phyloP scores from a whole-genome alignment of 1,140 invertebrate species.

The Elymnias hypermnestra region DNA sequence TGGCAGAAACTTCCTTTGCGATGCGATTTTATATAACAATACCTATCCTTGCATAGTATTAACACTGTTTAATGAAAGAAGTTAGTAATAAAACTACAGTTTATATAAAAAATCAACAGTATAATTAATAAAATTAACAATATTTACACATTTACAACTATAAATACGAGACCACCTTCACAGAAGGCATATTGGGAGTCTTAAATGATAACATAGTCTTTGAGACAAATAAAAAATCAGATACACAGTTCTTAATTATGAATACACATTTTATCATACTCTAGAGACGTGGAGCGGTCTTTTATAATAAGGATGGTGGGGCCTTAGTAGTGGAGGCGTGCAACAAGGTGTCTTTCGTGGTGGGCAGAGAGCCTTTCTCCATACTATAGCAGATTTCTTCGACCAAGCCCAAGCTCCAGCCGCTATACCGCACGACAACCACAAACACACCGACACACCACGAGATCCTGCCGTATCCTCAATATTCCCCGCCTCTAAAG shows the following conservation, averaged over 20 bases:
- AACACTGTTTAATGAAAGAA: background rate
- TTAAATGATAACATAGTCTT: conserved; percentile 22
- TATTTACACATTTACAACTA: conserved; percentile 62
- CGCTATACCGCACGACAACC: conserved; percentile 87
- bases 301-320: conserved; percentile 62
- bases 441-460: conserved; percentile 83
- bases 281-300: conserved; percentile 65
- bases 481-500: conserved; percentile 68
- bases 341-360: conserved; percentile 58
- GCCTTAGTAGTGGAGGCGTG: conserved; percentile 47
- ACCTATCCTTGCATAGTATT: background rate
- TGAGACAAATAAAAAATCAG: conserved; percentile 20
- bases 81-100: conserved; percentile 24
- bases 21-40: too few species aligned
- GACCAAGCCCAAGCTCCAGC: conserved; percentile 95
- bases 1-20: too few species aligned
- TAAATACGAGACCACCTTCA: conserved; percentile 63
- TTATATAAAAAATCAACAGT: conserved; percentile 55
- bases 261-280: conserved; percentile 38
- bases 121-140: conserved; percentile 41
- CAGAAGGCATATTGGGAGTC: conserved; percentile 62
- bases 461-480: conserved; percentile 48
- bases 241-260: conserved; percentile 17
- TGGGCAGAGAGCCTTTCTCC: conserved; percentile 77
- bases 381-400: conserved; percentile 88